Conservation (phyloP, 2,113 vertebrate genomes). For the Phaethon lepturus region DNA sequence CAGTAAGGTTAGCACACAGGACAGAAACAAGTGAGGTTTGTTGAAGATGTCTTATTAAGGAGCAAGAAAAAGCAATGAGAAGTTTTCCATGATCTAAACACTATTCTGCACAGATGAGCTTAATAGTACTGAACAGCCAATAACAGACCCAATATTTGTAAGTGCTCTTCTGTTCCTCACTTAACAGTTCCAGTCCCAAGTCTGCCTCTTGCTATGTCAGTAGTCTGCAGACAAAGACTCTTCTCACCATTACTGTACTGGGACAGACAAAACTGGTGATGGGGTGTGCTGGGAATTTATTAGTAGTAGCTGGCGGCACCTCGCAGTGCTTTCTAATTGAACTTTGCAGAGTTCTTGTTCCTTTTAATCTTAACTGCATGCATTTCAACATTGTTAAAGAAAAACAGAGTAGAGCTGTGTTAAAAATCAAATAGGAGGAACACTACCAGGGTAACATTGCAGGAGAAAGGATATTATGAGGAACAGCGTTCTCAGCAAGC, state of each 20-base stretch:
- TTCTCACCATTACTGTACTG: background rate
- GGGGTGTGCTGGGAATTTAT: background rate
- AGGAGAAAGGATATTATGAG: background rate
- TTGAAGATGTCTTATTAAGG: background rate
- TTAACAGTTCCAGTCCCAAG: background rate
- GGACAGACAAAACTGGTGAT: background rate
- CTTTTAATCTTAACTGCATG: background rate
- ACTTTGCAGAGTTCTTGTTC: background rate
- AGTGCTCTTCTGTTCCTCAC: background rate
- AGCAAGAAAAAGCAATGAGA: background rate
- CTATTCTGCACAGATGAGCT: background rate
- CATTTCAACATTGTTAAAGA: background rate
- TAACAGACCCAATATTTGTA: background rate
- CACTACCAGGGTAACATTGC: rapidly evolving
- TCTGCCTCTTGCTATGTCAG: background rate
- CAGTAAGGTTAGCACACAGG: background rate
- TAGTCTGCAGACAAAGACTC: background rate
- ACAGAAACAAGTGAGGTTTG: background rate
- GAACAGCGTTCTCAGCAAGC: background rate
- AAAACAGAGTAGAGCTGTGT: background rate
- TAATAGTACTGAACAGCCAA: background rate
- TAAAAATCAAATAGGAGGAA: background rate
- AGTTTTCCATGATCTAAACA: background rate
- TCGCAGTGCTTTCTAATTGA: background rate
- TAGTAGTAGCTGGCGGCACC: background rate